These are phyloP conservation scores for Thelaira solivaga DNA, from an alignment of 2,888 invertebrate genomes.

Conservation along the genomic window DNA sequence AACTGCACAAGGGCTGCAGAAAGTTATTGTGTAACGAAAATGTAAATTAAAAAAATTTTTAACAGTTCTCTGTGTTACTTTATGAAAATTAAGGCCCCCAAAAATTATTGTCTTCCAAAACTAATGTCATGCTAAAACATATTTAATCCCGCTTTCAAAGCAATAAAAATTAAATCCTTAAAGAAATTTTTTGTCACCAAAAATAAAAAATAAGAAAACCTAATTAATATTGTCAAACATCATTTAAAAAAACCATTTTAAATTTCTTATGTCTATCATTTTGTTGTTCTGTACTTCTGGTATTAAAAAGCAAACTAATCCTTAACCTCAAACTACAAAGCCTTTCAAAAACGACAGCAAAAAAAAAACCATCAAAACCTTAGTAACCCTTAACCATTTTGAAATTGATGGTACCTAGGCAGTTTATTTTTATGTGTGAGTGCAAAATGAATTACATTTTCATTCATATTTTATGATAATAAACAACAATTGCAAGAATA, in stretches of 20 bases:
- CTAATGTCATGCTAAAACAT: no score
- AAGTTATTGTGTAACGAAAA: no score
- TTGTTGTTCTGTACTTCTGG: not conserved
- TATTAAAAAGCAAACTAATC: slow-evolving; percentile 7
- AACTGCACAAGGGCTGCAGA: no score
- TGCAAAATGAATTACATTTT: slow-evolving; percentile 23
- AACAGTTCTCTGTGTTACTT: no score
- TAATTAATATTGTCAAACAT: slow-evolving; percentile 18
- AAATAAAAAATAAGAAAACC: no score
- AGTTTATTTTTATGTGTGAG: not conserved
- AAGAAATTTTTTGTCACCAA: slow-evolving; percentile 6
- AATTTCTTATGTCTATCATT: slow-evolving; percentile 1
- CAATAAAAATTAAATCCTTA: no score
- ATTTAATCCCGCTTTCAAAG: no score
- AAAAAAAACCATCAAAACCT: not conserved
- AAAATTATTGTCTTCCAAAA: no score
- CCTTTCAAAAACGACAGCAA: no score
- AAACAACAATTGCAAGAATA: slow-evolving; percentile 49
- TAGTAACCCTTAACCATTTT: slow-evolving; percentile 18
- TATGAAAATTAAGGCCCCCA: no score
- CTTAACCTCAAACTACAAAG: not conserved
- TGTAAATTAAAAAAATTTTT: no score
- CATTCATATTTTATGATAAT: not conserved
- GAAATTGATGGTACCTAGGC: not conserved
- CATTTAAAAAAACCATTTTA: not conserved